A percentile compares a stretch with the other conserved stretches of the same genome.
These are phyloP conservation scores for Aurelia aurita complex sp. Pacific DNA, from an alignment of 30 jellyfish, hydroid and myxozoan genomes.

Conservation along the genomic window DNA sequence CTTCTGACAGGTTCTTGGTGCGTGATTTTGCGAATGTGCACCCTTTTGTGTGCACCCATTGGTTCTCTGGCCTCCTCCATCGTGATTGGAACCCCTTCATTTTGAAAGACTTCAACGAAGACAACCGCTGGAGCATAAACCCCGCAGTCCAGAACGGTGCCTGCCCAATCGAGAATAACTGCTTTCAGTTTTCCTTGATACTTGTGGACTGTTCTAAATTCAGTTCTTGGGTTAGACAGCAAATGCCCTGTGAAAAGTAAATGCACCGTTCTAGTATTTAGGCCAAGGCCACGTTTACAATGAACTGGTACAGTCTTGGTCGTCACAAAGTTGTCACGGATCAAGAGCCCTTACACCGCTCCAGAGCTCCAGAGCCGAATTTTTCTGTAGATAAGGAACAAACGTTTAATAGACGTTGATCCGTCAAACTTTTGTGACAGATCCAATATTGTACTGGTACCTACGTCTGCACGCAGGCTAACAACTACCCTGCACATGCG, in stretches of 20 bases:
- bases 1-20: conserved; percentile 88
- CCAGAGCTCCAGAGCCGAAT: too few species aligned
- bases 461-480: too few species aligned
- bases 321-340: neutral
- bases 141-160: conserved; percentile 97
- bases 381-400: too few species aligned
- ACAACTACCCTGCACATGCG: too few species aligned
- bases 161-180: conserved; percentile 97
- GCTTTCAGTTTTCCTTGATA: conserved; percentile 96
- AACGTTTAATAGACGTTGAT: too few species aligned
- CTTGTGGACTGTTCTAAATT: conserved; percentile 75
- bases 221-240: conserved; percentile 88
- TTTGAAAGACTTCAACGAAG: conserved; percentile 78
- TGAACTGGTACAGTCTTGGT: neutral
- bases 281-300: neutral
- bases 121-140: conserved; percentile 99
- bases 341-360: too few species aligned
- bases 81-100: conserved; percentile 95
- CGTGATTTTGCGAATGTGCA: conserved; percentile 89
- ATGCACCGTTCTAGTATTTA: neutral
- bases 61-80: conserved; percentile 99
- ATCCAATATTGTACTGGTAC: too few species aligned
- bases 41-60: conserved; percentile 94
- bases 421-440: too few species aligned
- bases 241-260: conserved; percentile 56